Conservation (phyloP, 2,113 vertebrate genomes). For the Silurus meridionalis region DNA sequence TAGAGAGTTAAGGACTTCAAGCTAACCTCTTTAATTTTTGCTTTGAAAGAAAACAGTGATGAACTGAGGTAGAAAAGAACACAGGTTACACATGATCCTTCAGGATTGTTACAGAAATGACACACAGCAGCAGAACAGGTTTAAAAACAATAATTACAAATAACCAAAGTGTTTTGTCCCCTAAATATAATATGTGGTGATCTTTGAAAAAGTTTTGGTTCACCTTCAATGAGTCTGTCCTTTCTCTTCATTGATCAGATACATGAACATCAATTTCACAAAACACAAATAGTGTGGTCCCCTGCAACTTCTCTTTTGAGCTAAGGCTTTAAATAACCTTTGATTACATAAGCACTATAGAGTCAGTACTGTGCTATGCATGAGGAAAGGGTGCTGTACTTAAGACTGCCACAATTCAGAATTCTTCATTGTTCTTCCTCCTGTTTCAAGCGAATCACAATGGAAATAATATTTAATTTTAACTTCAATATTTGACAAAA, state of each 20-base stretch:
- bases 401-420: conserved; percentile 50
- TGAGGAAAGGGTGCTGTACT: conserved; percentile 40
- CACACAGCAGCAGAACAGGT: conserved; percentile 68
- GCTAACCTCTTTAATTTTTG: conserved; percentile 69
- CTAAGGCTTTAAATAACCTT: conserved; percentile 33
- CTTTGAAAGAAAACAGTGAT: conserved; percentile 80
- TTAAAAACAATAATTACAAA: conserved; percentile 52
- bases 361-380: conserved; percentile 46
- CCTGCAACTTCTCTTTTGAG: conserved; percentile 42
- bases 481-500: conserved; percentile 22
- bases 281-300: conserved; percentile 41
- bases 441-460: conserved; percentile 56
- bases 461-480: conserved; percentile 44
- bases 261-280: conserved; percentile 45
- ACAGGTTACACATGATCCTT: conserved; percentile 76
- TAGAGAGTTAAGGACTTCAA: conserved; percentile 62
- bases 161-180: conserved; percentile 58
- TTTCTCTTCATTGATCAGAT: conserved; percentile 44
- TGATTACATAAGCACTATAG: conserved; percentile 20
- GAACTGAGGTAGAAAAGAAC: conserved; percentile 94
- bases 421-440: conserved; percentile 48
- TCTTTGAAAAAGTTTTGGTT: conserved; percentile 60
- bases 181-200: conserved; percentile 59
- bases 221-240: conserved; percentile 52
- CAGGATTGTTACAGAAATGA: conserved; percentile 66